These are phyloP conservation scores for Coptodon bakossiorum DNA, from an alignment of 2,113 vertebrate species.

Conservation along the genomic window DNA sequence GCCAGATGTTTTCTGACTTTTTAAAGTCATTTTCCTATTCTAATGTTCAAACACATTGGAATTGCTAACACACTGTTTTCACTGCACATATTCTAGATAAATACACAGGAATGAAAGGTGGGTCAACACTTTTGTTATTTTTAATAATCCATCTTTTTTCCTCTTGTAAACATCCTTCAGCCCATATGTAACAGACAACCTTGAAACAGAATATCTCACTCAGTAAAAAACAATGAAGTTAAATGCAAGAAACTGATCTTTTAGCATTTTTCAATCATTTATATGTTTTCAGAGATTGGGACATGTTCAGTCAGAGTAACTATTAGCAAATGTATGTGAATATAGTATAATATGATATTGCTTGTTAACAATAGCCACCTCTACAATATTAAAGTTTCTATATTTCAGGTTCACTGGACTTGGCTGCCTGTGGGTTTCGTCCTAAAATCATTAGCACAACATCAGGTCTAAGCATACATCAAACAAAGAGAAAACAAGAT, in stretches of 20 bases:
- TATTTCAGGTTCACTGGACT: background rate
- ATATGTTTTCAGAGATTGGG: background rate
- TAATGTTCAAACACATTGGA: background rate
- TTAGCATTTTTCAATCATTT: background rate
- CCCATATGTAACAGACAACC: background rate
- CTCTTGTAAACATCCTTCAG: background rate
- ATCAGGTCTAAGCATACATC: background rate
- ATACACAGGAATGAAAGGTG: background rate
- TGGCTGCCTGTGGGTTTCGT: background rate
- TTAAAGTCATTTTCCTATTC: background rate
- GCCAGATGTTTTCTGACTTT: too few relatives aligned
- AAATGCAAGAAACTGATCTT: background rate
- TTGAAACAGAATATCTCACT: background rate
- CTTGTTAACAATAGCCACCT: background rate
- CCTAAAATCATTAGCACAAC: background rate
- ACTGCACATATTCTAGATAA: background rate
- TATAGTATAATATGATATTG: background rate
- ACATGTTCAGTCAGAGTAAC: background rate
- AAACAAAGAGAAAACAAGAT: background rate
- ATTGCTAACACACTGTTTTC: background rate
- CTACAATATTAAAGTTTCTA: background rate
- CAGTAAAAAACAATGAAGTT: background rate
- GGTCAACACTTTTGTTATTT: background rate
- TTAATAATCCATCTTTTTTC: background rate
- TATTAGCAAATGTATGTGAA: background rate